Evolutionary conservation across 2,888 invertebrate genomes (phyloP).

Genomic region (Buathra laborator): DNA sequence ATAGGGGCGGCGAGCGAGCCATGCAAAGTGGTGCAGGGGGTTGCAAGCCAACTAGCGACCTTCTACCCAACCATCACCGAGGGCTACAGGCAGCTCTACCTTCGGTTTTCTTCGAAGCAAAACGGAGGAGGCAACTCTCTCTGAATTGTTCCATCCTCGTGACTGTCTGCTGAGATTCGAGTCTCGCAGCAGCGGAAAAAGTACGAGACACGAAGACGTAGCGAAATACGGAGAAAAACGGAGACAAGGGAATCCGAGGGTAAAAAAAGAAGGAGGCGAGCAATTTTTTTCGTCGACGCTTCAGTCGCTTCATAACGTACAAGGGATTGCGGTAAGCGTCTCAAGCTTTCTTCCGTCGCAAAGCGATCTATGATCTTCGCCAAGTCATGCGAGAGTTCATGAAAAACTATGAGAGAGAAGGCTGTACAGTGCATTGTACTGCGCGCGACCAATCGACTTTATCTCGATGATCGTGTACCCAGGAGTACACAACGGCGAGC

Average conservation of each 20-base stretch:
- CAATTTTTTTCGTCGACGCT: background rate
- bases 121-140: slow-evolving; percentile 29
- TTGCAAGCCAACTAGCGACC: slow-evolving; percentile 21
- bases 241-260: slow-evolving; percentile 15
- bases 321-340: background rate
- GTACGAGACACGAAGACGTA: slow-evolving; percentile 36
- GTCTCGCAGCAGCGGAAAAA: slow-evolving; percentile 35
- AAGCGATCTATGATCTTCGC: slow-evolving; percentile 29
- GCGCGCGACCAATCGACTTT: slow-evolving; percentile 55
- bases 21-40: slow-evolving; percentile 46
- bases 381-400: slow-evolving; percentile 55
- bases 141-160: slow-evolving; percentile 69
- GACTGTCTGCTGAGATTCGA: slow-evolving; percentile 57
- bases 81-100: background rate
- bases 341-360: slow-evolving; percentile 14
- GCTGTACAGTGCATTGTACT: background rate
- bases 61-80: slow-evolving; percentile 4
- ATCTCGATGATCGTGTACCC: slow-evolving; percentile 56
- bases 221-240: slow-evolving; percentile 50
- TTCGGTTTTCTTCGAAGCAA: slow-evolving; percentile 3
- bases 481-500: background rate
- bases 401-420: slow-evolving; percentile 30
- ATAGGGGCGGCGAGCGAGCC: slow-evolving; percentile 54
- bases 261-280: background rate
- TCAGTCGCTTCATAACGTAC: background rate